Conservation (phyloP, 2,113 vertebrate genomes). For the Oxyura jamaicensis region DNA sequence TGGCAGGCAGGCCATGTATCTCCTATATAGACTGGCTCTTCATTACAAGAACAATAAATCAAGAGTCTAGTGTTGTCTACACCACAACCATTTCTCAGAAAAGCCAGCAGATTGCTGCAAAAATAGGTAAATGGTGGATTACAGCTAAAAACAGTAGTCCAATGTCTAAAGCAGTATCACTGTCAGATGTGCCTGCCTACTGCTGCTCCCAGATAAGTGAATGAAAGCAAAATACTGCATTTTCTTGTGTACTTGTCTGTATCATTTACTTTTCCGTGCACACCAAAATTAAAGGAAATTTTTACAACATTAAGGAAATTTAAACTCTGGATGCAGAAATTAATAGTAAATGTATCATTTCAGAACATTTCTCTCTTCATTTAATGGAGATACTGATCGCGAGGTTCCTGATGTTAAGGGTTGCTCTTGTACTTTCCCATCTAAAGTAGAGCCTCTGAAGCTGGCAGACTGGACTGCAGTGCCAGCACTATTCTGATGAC, state of each 20-base stretch:
- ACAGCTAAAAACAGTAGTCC: not conserved
- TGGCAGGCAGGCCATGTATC: not conserved
- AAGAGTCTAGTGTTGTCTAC: not conserved
- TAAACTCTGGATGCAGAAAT: not conserved
- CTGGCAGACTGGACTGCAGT: not conserved
- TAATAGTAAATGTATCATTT: not conserved
- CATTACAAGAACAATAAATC: not conserved
- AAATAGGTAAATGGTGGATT: not conserved
- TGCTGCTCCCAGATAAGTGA: not conserved
- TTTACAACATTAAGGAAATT: not conserved
- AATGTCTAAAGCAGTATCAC: not conserved
- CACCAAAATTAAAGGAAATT: not conserved
- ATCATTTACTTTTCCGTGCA: not conserved
- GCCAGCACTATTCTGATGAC: not conserved
- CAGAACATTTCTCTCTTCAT: not conserved
- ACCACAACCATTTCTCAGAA: not conserved
- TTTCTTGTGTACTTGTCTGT: not conserved
- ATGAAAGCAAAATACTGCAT: not conserved
- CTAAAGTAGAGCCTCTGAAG: not conserved
- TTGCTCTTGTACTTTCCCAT: not conserved
- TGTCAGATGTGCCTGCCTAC: not conserved
- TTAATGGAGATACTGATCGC: not conserved
- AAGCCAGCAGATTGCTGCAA: not conserved
- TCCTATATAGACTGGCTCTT: not conserved
- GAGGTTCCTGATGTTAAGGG: not conserved